phyloP scores from a whole-genome alignment of 2,797 vertebrate species.

The Epinephelus awoara region DNA sequence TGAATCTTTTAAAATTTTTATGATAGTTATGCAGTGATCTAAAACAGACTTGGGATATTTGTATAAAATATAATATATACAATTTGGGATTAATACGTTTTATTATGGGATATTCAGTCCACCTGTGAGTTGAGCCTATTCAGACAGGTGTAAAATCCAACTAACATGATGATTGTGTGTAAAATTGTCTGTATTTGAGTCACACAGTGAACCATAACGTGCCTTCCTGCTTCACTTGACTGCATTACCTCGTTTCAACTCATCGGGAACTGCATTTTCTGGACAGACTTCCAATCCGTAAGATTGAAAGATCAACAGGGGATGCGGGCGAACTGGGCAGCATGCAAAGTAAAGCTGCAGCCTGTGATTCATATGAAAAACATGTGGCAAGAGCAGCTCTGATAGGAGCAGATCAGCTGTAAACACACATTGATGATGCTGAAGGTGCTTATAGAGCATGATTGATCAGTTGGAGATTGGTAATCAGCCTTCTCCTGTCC shows the following conservation, averaged over 20 bases:
- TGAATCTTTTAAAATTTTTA: not conserved
- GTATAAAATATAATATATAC: too few species aligned
- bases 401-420: conserved; percentile 28
- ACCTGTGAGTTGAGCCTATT: not conserved
- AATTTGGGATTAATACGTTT: not conserved
- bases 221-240: not conserved
- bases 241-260: conserved; percentile 33
- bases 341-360: conserved; percentile 18
- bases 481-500: conserved; percentile 16
- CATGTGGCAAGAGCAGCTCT: not conserved
- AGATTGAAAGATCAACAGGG: not conserved
- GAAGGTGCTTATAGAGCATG: conserved; percentile 1
- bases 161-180: not conserved
- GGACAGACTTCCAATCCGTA: not conserved
- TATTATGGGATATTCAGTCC: not conserved
- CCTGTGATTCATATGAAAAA: conserved; percentile 10
- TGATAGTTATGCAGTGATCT: not conserved
- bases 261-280: not conserved
- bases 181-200: not conserved
- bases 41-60: not conserved
- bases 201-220: not conserved
- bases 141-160: conserved; percentile 6
- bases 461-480: conserved; percentile 24
- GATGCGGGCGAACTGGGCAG: conserved; percentile 2
- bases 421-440: conserved; percentile 11